These are phyloP conservation scores for Acestrorhynchus altus DNA, from an alignment of 2,797 vertebrate genomes.

Conservation along the genomic window DNA sequence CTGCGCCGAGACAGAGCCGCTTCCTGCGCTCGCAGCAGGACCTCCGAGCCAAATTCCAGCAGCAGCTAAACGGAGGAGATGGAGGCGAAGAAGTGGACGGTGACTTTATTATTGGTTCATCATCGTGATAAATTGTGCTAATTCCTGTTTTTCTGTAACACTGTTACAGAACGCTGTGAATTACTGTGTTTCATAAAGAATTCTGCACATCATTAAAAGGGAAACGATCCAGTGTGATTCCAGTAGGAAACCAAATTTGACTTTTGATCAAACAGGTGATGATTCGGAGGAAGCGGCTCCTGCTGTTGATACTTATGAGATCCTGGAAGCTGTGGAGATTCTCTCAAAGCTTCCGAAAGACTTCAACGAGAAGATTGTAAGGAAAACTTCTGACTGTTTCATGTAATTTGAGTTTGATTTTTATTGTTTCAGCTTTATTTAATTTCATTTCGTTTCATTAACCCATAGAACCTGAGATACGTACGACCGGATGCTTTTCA, in stretches of 20 bases:
- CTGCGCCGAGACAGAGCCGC: constrained; percentile 87
- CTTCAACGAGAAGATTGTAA: constrained; percentile 98
- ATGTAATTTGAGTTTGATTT: background rate
- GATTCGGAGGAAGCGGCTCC: constrained; percentile 79
- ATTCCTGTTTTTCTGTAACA: too few species aligned
- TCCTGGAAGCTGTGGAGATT: constrained; percentile 94
- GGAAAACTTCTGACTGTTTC: constrained; percentile 55
- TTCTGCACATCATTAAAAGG: too few species aligned
- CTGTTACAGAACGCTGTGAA: too few species aligned
- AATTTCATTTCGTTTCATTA: too few species aligned
- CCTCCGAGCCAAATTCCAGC: constrained; percentile 92
- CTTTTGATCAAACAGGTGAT: too few species aligned
- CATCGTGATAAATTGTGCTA: too few species aligned
- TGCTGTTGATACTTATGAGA: constrained; percentile 90
- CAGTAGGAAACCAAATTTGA: too few species aligned
- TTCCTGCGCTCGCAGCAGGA: constrained; percentile 97
- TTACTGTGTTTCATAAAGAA: too few species aligned
- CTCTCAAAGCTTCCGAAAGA: constrained; percentile 97
- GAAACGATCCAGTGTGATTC: too few species aligned
- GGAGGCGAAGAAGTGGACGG: constrained; percentile 85
- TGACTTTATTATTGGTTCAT: background rate
- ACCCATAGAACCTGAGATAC: too few species aligned
- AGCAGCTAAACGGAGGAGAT: constrained; percentile 76
- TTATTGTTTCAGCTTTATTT: too few species aligned
- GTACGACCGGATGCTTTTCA: too few species aligned